phyloP scores from a whole-genome alignment of 2,797 vertebrate genomes.

The Zalophus californianus region DNA sequence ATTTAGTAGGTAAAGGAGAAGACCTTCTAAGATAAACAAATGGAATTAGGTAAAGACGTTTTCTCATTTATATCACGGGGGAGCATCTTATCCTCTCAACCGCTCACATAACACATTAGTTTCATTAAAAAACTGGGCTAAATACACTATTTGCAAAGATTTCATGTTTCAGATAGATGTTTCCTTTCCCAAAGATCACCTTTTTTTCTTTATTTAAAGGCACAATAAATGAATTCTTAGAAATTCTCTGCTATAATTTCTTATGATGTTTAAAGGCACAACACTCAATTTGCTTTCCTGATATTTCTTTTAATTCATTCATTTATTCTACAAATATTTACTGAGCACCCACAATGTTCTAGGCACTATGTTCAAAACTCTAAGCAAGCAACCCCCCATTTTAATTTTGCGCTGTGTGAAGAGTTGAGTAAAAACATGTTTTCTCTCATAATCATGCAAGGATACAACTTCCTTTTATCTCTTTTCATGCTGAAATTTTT shows the following conservation, averaged over 20 bases:
- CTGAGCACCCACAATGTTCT: not conserved
- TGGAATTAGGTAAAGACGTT: constrained; percentile 58
- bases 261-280: not conserved
- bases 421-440: constrained; percentile 38
- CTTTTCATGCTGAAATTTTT: constrained; percentile 50
- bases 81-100: constrained; percentile 17
- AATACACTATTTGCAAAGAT: not conserved
- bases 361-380: not conserved
- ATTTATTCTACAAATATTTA: not conserved
- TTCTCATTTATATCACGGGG: not conserved
- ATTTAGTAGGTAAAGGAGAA: constrained; percentile 64
- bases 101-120: not conserved
- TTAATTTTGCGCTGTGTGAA: constrained; percentile 49
- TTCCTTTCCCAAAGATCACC: not conserved
- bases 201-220: constrained; percentile 60
- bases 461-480: constrained; percentile 63
- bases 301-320: constrained; percentile 24
- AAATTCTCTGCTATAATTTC: not conserved
- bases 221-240: constrained; percentile 51
- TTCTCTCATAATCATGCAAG: constrained; percentile 42
- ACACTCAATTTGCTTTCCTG: not conserved
- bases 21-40: constrained; percentile 67
- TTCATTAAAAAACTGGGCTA: constrained; percentile 38
- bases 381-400: not conserved
- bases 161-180: not conserved